Evolutionary conservation across 2,888 invertebrate species (phyloP), one percentile per base, ranked within the genome.

Genomic region (Eupithecia tripunctaria): DNA sequence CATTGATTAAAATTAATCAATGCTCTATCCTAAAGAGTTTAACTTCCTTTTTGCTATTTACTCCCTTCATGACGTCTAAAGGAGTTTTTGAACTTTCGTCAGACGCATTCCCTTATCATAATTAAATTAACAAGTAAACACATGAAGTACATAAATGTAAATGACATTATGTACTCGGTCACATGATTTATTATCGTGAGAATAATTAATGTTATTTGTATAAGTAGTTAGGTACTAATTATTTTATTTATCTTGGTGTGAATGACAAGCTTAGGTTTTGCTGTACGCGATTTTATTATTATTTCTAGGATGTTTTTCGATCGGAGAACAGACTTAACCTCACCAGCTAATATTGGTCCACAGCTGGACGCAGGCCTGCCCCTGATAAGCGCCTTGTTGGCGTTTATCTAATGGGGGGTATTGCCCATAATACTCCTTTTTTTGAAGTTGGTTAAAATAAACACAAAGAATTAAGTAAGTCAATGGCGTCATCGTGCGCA

Each of bases 161-260:
- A 29, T 62, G 32, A 63, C 36, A 63, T 29, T 10, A 63, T 63
- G 1, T 36, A 32, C n/a, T 12, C 32, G 32, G 64, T 64, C 64
- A 64, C 64, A 64, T 64, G 64, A 64, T 64, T 36, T 63, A 64
- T 25, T 64, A 64, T 64, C 64, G 38, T 25, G 38, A n/a, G 64
- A 64, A 32, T 63, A 63, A n/a, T 6, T 21, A 60, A 29, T 36
- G 21, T 64, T 38, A 25, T 64, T 64, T 25, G 36, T 36, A 2
- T 36, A 56, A 25, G 5, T 56, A 14, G 25, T 56, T 56, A 14
- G 25, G 21, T 56, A 63, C 29, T 63, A 32, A 63, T 63, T 36
- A 63, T 32, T 29, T n/a, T 63, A 32, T 63, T 63, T 32, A 63
- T 32, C 25, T 56, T n/a, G 32, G 32, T 63, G 62, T 63, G 36